phyloP scores from a whole-genome alignment of 2,113 vertebrate species.

The cat (Felis catus) region DNA sequence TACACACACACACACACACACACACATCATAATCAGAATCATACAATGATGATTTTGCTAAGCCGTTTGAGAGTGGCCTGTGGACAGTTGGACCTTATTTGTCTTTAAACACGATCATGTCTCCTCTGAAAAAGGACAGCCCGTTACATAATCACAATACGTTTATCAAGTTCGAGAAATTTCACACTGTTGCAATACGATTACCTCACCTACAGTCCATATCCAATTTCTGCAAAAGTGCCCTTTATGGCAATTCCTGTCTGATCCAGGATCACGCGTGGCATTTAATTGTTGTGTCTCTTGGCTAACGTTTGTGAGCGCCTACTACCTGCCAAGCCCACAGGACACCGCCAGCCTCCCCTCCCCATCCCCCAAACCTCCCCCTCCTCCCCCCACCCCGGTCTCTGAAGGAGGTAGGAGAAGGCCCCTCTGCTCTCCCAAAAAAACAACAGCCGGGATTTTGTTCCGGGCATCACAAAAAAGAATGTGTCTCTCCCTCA shows the following conservation, averaged over 20 bases:
- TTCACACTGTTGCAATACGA: neutral
- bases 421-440: neutral
- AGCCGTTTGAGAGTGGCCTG: neutral
- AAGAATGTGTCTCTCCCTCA: neutral
- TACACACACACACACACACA: too few relatives aligned
- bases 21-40: neutral
- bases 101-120: neutral
- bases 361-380: neutral
- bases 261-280: neutral
- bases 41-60: neutral
- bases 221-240: neutral
- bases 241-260: too few relatives aligned
- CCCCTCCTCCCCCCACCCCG: too few relatives aligned
- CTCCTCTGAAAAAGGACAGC: neutral
- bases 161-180: neutral
- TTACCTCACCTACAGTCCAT: neutral
- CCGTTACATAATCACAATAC: neutral
- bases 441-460: neutral
- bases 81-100: neutral
- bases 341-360: neutral
- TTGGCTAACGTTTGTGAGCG: neutral
- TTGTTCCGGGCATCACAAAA: neutral
- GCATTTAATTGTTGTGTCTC: neutral
- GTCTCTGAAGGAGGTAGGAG: neutral
- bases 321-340: neutral